Evolutionary conservation across 2,888 invertebrate species (phyloP).

Genomic region (Napeogenes inachia): DNA sequence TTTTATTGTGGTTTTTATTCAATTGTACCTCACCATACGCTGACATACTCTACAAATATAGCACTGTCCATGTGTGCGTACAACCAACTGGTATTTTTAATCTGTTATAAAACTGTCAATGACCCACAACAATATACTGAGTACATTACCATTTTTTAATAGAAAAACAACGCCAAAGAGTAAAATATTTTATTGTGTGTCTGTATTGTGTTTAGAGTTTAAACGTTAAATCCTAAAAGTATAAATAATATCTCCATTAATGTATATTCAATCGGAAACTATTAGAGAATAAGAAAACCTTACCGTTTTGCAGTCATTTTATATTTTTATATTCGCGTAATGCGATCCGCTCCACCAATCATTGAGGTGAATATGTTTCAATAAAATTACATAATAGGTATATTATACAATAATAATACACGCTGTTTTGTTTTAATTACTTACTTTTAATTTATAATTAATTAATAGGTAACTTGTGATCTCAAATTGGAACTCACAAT

Average conservation of each 20-base stretch:
- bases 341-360: constrained; percentile 32
- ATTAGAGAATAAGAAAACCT: constrained; percentile 14
- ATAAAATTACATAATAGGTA: constrained; percentile 20
- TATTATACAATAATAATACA: constrained; percentile 22
- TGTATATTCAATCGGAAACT: constrained; percentile 2
- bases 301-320: constrained; percentile 6
- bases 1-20: constrained; percentile 18
- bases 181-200: too few species aligned
- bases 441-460: background rate
- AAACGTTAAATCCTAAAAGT: too few species aligned
- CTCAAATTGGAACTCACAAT: too few species aligned
- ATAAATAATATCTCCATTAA: background rate
- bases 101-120: too few species aligned
- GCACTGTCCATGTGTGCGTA: too few species aligned
- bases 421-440: constrained; percentile 16
- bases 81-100: too few species aligned
- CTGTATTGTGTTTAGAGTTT: too few species aligned
- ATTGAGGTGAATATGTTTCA: constrained; percentile 32
- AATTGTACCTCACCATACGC: background rate
- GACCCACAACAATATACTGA: too few species aligned
- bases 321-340: constrained; percentile 23
- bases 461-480: background rate
- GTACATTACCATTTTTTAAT: too few species aligned
- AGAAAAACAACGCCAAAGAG: too few species aligned
- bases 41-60: too few species aligned